A percentile compares a stretch with the other conserved stretches of the same genome.
Evolutionary conservation across 2,888 invertebrate genomes (phyloP).

Genomic region (Atrina japonica): DNA sequence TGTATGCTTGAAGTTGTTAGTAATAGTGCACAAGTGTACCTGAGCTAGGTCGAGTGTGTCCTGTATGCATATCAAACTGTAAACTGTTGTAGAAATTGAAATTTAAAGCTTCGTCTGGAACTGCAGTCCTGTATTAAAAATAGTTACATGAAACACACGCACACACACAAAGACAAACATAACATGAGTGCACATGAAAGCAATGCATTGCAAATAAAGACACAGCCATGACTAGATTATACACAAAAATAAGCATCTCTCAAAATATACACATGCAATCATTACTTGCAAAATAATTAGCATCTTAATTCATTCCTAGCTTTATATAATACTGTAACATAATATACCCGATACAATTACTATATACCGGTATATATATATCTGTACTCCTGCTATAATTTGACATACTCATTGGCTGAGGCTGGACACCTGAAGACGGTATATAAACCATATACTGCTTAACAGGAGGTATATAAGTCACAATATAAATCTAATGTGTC

Average conservation of each 20-base stretch:
- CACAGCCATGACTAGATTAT: no score
- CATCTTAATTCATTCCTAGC: no score
- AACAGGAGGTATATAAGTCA: no score
- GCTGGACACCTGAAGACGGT: no score
- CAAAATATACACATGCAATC: neutral
- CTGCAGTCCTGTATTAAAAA: constrained; percentile 49
- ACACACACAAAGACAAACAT: neutral
- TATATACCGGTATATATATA: no score
- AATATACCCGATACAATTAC: no score
- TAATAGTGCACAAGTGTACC: constrained; percentile 14
- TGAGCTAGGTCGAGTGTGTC: constrained; percentile 51
- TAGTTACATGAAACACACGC: no score
- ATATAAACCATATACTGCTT: no score
- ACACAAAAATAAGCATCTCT: neutral
- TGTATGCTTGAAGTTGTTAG: neutral
- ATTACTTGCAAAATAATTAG: neutral
- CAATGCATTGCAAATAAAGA: neutral
- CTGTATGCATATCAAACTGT: constrained; percentile 61
- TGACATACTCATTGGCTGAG: no score
- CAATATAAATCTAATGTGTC: no score
- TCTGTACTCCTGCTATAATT: no score
- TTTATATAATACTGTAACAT: no score
- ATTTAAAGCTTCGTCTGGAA: constrained; percentile 62
- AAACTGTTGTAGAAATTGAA: constrained; percentile 73
- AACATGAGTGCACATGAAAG: neutral